Percentiles rank a stretch among this genome's conserved stretches.
Conservation (phyloP, 2,888 invertebrate species). For the Rotaria magnacalcarata region DNA sequence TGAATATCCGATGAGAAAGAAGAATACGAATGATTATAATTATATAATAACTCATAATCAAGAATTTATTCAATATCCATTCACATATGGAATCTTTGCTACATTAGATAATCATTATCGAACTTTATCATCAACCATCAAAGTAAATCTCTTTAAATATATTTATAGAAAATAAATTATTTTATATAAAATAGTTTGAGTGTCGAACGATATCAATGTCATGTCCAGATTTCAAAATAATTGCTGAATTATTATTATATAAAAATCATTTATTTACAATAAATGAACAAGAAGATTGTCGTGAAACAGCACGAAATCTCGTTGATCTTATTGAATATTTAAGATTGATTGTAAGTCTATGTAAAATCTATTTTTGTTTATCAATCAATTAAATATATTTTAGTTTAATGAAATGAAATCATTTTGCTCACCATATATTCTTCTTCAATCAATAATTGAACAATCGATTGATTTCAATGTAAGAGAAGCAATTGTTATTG, state of each 20-base stretch:
- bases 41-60: not conserved
- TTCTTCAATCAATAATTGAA: constrained; percentile 5
- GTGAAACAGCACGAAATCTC: not conserved
- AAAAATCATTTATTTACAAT: not conserved
- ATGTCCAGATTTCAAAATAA: not conserved
- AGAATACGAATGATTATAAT: not conserved
- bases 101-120: constrained; percentile 8
- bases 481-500: not conserved
- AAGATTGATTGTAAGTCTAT: not conserved
- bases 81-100: not conserved
- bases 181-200: not conserved
- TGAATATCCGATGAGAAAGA: not conserved
- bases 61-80: not conserved
- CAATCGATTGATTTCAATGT: not conserved
- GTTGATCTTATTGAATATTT: not conserved
- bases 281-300: not conserved
- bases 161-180: not conserved
- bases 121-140: not conserved
- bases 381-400: not conserved
- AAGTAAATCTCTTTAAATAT: not conserved
- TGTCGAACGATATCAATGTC: constrained; percentile 25
- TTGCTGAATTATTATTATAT: constrained; percentile 20
- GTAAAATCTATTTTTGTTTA: not conserved
- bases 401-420: constrained; percentile 14
- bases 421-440: not conserved